Percentiles rank a stretch among this genome's conserved stretches.
phyloP scores from a whole-genome alignment of 2,113 vertebrate species.

The Psephotus haematonotus region DNA sequence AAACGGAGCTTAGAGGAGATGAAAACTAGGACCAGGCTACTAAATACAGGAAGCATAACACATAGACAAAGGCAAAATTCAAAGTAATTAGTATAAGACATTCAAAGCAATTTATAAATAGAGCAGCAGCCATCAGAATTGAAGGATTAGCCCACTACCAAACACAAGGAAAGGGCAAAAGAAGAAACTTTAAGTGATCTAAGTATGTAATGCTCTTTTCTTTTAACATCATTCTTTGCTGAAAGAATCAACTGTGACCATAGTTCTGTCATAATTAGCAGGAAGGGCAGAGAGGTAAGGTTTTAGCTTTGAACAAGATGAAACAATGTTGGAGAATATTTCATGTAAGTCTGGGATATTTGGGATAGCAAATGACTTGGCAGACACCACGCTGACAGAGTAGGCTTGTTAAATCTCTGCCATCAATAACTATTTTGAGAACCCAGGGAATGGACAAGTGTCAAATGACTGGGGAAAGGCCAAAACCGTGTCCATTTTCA shows the following conservation, averaged over 20 bases:
- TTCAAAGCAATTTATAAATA: background rate
- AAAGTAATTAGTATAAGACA: background rate
- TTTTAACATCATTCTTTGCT: background rate
- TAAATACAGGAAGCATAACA: background rate
- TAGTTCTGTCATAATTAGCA: background rate
- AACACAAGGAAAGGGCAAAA: background rate
- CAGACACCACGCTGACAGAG: background rate
- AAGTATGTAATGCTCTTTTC: background rate
- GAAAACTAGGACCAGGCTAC: background rate
- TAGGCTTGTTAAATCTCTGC: background rate
- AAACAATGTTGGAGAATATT: background rate
- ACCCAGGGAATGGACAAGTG: background rate
- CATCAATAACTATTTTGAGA: background rate
- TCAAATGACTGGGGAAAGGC: background rate
- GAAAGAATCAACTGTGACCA: background rate
- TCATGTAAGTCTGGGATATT: background rate
- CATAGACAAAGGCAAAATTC: background rate
- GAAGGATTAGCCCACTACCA: background rate
- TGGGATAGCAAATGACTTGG: background rate
- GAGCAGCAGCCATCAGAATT: background rate
- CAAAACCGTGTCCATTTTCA: background rate
- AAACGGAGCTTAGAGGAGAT: background rate
- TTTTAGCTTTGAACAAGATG: background rate
- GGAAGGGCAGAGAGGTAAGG: background rate
- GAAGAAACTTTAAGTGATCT: background rate